These are phyloP conservation scores for Bovichtus variegatus DNA, from an alignment of 2,797 vertebrate species.

Conservation along the genomic window DNA sequence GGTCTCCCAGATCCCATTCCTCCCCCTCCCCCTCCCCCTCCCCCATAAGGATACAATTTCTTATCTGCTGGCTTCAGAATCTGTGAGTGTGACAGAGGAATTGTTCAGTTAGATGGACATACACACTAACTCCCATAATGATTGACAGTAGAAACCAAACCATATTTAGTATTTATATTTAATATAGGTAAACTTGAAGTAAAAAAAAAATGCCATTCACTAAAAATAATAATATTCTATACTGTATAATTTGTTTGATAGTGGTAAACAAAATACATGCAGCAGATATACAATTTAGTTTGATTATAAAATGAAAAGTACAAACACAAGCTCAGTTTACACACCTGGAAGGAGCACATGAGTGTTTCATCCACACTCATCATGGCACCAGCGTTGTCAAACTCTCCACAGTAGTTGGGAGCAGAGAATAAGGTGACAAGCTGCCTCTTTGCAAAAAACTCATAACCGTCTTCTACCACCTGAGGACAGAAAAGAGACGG, in stretches of 20 bases:
- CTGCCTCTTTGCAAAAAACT: constrained; percentile 89
- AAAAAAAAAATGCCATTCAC: too few species aligned
- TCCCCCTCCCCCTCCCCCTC: constrained; percentile 83
- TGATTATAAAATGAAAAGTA: background rate
- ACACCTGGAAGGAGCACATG: constrained; percentile 90
- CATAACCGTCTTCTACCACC: constrained; percentile 89
- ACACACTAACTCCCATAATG: background rate
- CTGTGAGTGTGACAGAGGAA: constrained; percentile 60
- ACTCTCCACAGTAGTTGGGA: constrained; percentile 90
- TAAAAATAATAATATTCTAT: background rate
- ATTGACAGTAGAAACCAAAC: background rate
- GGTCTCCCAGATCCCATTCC: constrained; percentile 87
- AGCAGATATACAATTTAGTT: background rate
- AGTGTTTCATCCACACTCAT: constrained; percentile 90
- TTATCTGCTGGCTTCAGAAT: constrained; percentile 90
- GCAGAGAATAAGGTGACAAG: constrained; percentile 88
- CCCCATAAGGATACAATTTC: constrained; percentile 88
- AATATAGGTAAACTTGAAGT: background rate
- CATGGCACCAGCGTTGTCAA: constrained; percentile 89
- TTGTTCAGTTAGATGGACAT: constrained; percentile 22
- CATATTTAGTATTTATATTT: background rate
- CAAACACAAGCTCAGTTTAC: background rate
- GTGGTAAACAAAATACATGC: background rate
- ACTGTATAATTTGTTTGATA: background rate
- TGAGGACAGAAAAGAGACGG: constrained; percentile 43